phyloP scores from a whole-genome alignment of 2,797 vertebrate genomes.

The Clarias pachynema region DNA sequence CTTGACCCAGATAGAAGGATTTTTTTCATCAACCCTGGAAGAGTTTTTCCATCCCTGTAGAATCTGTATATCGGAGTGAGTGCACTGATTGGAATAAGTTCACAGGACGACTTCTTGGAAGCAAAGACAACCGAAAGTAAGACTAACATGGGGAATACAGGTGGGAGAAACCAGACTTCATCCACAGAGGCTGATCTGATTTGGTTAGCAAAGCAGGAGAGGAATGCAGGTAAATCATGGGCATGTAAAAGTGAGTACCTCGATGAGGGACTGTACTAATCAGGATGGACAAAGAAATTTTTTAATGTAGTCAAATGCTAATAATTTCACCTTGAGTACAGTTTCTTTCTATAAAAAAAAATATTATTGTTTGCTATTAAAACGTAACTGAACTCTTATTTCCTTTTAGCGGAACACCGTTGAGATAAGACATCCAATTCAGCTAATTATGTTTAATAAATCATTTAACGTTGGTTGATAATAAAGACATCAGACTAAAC shows the following conservation, averaged over 20 bases:
- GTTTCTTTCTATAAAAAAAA: background rate
- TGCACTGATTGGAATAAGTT: background rate
- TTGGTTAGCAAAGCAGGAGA: slow-evolving; percentile 66
- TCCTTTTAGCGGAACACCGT: too few species aligned
- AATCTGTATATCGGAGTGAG: background rate
- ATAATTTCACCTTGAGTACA: background rate
- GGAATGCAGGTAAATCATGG: slow-evolving; percentile 70
- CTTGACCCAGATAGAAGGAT: background rate
- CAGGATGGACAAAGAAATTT: background rate
- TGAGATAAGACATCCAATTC: background rate
- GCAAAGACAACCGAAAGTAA: background rate
- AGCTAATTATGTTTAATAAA: background rate
- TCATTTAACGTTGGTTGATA: background rate
- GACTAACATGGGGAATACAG: slow-evolving; percentile 59
- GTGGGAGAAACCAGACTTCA: slow-evolving; percentile 70
- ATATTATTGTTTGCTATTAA: background rate
- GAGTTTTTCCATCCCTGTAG: background rate
- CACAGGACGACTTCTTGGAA: background rate
- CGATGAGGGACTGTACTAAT: background rate
- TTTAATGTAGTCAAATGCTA: too few species aligned
- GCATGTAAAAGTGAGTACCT: background rate
- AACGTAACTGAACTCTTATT: background rate
- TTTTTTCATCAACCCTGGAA: background rate
- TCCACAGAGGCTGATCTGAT: slow-evolving; percentile 69
- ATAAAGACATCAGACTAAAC: background rate